Evolutionary conservation across 2,113 vertebrate species (phyloP), one percentile per base, ranked within the genome.

Genomic region (Parus major): DNA sequence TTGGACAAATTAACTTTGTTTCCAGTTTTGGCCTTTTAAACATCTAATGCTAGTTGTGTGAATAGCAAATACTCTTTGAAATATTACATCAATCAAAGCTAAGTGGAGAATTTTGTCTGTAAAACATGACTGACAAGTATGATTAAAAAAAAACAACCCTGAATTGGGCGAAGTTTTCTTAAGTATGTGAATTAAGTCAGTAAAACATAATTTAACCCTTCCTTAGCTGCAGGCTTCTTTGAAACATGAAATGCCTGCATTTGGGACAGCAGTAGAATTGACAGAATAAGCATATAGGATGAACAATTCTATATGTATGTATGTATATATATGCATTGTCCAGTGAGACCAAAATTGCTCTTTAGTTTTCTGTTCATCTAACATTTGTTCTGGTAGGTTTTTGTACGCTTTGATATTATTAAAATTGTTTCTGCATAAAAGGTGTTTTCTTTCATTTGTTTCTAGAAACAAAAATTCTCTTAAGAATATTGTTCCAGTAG

Each of bases 351-450:
- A 39, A 8, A 49, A 13, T 50, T 84, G 24, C 20, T 73, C 11
- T 81, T 53, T 73, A 23, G 22, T 81, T 36, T 80, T 64, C 24
- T 64, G 18, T 80, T 83, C 10, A 28, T 63, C 20, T 90, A 44
- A 60, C 29, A 50, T 80, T 73, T 79, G 21, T 83, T 94, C 61
- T 56, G 33, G 19, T 68, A 41, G 11, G 4, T 63, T 91, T 91
- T 93, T 88, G 49, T 92, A 78, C 1, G 2, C 23, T 79, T 92
- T 57, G 35, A 92, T 56, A 20, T 63, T 81, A 92, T 59, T 96
- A 90, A 93, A 94, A 66, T 63, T 31, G 25, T 85, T 96, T 95
- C 79, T 92, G 49, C 52, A 66, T 78, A 78, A 86, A 80, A 39
- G 7, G 7, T 56, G 28, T 57, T 73, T 60, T 72, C 20, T 64